Percentiles rank a stretch among this genome's conserved stretches.
phyloP scores from a whole-genome alignment of 2,113 vertebrate species.

The Paramormyrops kingsleyae region DNA sequence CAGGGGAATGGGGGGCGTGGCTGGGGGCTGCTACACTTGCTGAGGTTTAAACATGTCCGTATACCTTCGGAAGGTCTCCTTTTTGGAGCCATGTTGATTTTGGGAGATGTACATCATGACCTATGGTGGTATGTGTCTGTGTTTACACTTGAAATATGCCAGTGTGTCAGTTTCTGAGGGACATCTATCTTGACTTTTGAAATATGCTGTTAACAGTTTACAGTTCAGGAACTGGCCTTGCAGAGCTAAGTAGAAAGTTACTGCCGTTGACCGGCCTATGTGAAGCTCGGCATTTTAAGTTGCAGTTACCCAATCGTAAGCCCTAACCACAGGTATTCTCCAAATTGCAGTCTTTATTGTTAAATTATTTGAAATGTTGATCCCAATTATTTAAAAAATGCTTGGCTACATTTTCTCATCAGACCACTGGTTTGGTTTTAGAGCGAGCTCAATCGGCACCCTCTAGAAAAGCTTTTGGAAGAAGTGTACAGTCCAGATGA shows the following conservation, averaged over 20 bases:
- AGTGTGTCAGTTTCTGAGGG: background rate
- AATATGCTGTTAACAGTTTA: background rate
- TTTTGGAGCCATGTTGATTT: background rate
- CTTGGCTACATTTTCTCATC: background rate
- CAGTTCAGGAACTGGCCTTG: background rate
- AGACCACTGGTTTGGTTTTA: background rate
- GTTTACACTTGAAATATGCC: background rate
- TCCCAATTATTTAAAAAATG: slow-evolving; percentile 2
- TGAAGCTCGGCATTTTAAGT: background rate
- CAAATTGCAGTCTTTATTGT: background rate
- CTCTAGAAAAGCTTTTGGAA: background rate
- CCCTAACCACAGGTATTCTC: background rate
- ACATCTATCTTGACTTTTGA: background rate
- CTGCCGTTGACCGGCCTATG: background rate
- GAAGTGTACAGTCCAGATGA: background rate
- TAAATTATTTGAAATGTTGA: slow-evolving; percentile 5
- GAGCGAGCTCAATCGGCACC: background rate
- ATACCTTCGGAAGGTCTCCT: background rate
- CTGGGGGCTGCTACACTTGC: background rate
- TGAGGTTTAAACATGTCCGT: background rate
- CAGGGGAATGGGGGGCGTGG: background rate
- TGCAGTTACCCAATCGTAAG: background rate
- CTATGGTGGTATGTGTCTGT: background rate
- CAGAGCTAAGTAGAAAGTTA: background rate
- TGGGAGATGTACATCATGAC: background rate